A percentile compares a stretch with the other conserved stretches of the same genome.
These are phyloP conservation scores for Agelas oroides DNA, from an alignment of 37 sponge, comb jelly and placozoan genomes.

Conservation along the genomic window DNA sequence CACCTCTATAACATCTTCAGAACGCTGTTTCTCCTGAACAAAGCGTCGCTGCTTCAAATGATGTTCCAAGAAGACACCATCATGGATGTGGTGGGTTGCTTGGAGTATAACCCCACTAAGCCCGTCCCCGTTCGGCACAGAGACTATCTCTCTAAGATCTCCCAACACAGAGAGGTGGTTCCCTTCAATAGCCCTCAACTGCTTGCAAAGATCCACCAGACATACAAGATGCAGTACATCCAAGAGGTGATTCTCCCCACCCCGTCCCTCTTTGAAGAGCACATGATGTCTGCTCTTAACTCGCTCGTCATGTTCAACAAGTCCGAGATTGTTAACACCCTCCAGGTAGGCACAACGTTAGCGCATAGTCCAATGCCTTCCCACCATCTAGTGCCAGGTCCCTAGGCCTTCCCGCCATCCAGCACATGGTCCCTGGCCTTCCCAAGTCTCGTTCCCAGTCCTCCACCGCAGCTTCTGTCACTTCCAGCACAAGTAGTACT, in stretches of 20 bases:
- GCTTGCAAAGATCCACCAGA: constrained; percentile 85
- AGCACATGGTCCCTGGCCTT: no score
- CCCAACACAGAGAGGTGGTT: constrained; percentile 85
- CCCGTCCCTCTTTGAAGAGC: constrained; percentile 97
- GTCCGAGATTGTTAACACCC: constrained; percentile 79
- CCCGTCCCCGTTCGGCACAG: constrained; percentile 77
- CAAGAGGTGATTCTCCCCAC: constrained; percentile 96
- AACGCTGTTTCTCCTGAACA: constrained; percentile 88
- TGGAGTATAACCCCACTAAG: constrained; percentile 90
- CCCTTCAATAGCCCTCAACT: constrained; percentile 85
- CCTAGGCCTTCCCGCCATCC: no score
- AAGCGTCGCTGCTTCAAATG: constrained; percentile 66
- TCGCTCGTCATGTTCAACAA: constrained; percentile 88
- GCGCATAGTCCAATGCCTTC: no score
- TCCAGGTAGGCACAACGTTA: constrained; percentile 77
- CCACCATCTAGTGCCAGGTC: no score
- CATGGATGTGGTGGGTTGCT: constrained; percentile 87
- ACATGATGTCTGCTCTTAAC: constrained; percentile 89
- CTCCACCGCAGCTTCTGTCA: no score
- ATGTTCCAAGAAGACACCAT: constrained; percentile 77
- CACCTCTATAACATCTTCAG: constrained; percentile 88
- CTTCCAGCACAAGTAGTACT: no score
- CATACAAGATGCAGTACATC: constrained; percentile 86
- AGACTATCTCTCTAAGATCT: constrained; percentile 77
- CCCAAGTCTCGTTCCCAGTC: no score